phyloP scores from a whole-genome alignment of 2,113 vertebrate species.

The Casuarius casuarius region DNA sequence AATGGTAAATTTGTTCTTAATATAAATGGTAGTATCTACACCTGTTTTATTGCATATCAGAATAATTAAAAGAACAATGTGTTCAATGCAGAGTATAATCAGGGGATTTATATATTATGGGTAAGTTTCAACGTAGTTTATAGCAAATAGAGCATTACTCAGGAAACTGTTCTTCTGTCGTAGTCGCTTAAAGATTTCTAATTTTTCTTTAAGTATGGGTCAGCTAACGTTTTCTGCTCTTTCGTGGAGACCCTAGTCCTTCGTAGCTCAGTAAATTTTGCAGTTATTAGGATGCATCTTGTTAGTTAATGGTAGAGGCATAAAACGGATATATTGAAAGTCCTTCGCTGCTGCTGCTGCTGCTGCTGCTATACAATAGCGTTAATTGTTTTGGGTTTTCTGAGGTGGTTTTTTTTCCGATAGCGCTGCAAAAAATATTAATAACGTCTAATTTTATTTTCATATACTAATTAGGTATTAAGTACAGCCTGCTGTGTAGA shows the following conservation, averaged over 20 bases:
- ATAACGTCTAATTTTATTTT: not conserved
- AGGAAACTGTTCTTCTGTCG: conserved; percentile 15
- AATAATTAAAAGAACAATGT: conserved; percentile 84
- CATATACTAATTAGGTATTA: not conserved
- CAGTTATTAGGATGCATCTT: not conserved
- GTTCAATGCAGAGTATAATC: conserved; percentile 78
- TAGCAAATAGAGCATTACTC: conserved; percentile 65
- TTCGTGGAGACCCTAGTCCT: not conserved
- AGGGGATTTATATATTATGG: conserved; percentile 78
- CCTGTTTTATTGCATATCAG: conserved; percentile 73
- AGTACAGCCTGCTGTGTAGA: not conserved
- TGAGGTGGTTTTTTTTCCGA: not conserved
- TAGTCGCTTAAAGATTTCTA: not conserved
- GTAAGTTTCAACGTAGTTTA: conserved; percentile 76
- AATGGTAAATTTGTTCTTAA: conserved; percentile 78
- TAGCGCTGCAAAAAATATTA: not conserved
- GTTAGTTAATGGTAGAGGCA: not conserved
- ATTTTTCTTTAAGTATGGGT: not conserved
- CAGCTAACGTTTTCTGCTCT: not conserved
- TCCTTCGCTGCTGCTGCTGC: not conserved
- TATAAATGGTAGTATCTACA: conserved; percentile 73
- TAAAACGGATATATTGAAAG: not conserved
- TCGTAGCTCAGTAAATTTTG: conserved; percentile 7
- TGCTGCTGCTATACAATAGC: not conserved
- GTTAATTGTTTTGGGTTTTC: not conserved